Base-by-base conservation (phyloP, 2,797 vertebrate genomes). In the Betta splendens region DNA sequence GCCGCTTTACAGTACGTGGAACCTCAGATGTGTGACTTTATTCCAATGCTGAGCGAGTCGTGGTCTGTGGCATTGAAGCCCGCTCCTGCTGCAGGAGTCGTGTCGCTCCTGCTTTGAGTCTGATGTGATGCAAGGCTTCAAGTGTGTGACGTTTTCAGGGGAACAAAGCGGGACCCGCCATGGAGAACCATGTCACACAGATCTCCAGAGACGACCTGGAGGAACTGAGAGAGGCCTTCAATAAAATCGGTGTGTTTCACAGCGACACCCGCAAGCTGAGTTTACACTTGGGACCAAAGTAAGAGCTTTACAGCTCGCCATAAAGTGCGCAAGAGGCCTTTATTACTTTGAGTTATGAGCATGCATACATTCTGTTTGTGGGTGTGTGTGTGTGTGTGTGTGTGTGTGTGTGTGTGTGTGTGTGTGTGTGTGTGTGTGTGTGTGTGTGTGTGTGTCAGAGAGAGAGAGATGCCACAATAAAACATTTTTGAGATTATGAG, bases 171-270 rank as follows among this genome's bases (percentile, higher is more conserved):
- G 56, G 15, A 51, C 52, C 63, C 22, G 61, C 75, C 20, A 98
- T 98, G 96, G 94, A 93, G 79, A 94, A 92, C 74, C 93, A 91
- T 2, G 44, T 94, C 63, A 97, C 94, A 5, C 95, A 95, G 62
- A 95, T 99, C 82, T 93, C 96, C 65, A 82, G 93, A 65, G 98
- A 98, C 21, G 94, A 98, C 70, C 93, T 99, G 72, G 94, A 96
- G 39, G 96, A 99, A 1, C 91, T 99, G 26, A 90, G 89, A 72
- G 95, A 96, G 68, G 98, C 98, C 13, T 99, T 99, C 64, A 82
- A 89, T 76, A 99, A 94, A 92, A 96, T 99, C 35, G 98, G 98
- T 99, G 71, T 76, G 89, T 83, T 42, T 55, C 2, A 17, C 31
- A 13, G 2, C 0, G 31, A 4, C 15, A 8, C 50, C 32, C 33